These are phyloP conservation scores for Charadrius vociferus DNA, from an alignment of 2,113 vertebrate genomes.

Conservation along the genomic window DNA sequence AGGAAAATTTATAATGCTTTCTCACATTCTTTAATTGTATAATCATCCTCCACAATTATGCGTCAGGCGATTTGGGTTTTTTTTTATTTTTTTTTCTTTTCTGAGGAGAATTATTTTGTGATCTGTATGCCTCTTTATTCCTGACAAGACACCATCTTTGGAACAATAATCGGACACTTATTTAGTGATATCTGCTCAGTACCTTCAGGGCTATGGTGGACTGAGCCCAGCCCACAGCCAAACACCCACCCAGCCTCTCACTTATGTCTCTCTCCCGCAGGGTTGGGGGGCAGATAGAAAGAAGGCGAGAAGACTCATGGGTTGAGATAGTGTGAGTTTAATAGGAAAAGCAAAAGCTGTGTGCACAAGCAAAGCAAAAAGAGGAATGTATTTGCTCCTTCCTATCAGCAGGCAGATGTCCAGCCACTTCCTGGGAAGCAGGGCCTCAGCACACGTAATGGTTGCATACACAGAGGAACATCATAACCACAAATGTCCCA, in stretches of 20 bases:
- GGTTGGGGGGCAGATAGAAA: neutral
- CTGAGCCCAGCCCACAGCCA: neutral
- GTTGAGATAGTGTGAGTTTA: neutral
- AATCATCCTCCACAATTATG: neutral
- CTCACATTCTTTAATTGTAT: neutral
- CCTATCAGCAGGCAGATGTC: neutral
- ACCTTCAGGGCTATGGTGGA: neutral
- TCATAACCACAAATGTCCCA: neutral
- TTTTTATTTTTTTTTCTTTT: neutral
- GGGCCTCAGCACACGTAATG: neutral
- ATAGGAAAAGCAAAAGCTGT: neutral
- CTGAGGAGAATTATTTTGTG: neutral
- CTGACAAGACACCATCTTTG: neutral
- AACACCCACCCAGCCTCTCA: neutral
- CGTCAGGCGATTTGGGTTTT: neutral
- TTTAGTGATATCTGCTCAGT: neutral
- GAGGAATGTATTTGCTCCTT: neutral
- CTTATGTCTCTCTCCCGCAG: neutral
- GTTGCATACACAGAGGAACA: neutral
- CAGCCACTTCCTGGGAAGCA: neutral
- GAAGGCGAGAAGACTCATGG: neutral
- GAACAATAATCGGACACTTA: neutral
- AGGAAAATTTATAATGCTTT: neutral
- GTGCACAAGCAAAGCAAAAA: neutral
- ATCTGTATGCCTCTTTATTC: neutral